Evolutionary conservation across 2,113 vertebrate genomes (phyloP).

Genomic region (Felis catus): F.catus_Fca126_mat1.0 CM031415.1:10482501-10483000

Average conservation of each 20-base stretch:
- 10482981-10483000: neutral
- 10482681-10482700: too few species aligned
- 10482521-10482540: neutral
- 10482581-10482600: neutral
- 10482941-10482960: neutral
- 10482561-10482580: slow-evolving; percentile 52
- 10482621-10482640: too few species aligned
- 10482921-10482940: neutral
- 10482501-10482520: neutral
- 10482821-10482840: neutral
- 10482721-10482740: too few species aligned
- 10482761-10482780: slow-evolving; percentile 4
- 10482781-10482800: slow-evolving; percentile 23
- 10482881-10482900: neutral
- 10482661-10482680: too few species aligned
- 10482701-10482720: too few species aligned
- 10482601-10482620: slow-evolving; percentile 67
- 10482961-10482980: too few species aligned
- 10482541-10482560: neutral
- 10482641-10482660: too few species aligned
- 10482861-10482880: neutral
- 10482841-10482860: neutral
- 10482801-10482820: neutral
- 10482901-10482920: neutral
- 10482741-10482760: neutral